Evolutionary conservation across 2,113 vertebrate genomes (phyloP), one percentile per base, ranked within the genome.

Genomic region (Chaetorhynchus papuensis): DNA sequence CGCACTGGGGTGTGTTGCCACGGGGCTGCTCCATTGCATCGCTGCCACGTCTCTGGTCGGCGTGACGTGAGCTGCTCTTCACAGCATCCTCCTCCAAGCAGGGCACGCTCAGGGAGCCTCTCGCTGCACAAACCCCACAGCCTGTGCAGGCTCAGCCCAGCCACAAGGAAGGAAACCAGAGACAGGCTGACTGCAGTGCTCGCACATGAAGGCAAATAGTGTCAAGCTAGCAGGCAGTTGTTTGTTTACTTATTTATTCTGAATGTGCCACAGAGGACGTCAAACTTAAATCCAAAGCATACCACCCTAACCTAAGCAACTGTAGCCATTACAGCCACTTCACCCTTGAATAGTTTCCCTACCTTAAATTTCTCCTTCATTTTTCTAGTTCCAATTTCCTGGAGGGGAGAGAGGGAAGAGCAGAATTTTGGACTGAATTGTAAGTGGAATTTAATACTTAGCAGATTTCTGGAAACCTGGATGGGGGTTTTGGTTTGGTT

Each of bases 361-460:
- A 12, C 84, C 56, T 89, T 68, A 56, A 70, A 78, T 79, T 91
- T 89, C 49, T 89, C 44, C 44, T 85, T 91, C 3, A 0, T 84
- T 91, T 91, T 87, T 89, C 69, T 64, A 74, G 44, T 53, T 96
- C 28, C 6, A 54, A 0, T 87, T 89, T 93, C 24, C 60, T 68
- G 75, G 35, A 89, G 45, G 17, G 17, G 7, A 31, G 30, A 59
- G 31, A 54, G 11, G 22, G 22, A 83, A 87, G 31, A 78, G 15
- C 33, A 56, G 45, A 61, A 78, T 83, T 92, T 89, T 81, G 20
- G 39, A 61, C 64, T 63, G 1, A 60, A 49, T 56, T 60, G 39
- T 76, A 89, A 35, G 53, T 90, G 30, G 59, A 90, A 77, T 80
- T 35, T 83, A 61, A 66, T 68, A 39, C n/a, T 75, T 89, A 52